These are phyloP conservation scores for Pelodiscus sinensis DNA, from an alignment of 2,113 vertebrate genomes.

Conservation along the genomic window DNA sequence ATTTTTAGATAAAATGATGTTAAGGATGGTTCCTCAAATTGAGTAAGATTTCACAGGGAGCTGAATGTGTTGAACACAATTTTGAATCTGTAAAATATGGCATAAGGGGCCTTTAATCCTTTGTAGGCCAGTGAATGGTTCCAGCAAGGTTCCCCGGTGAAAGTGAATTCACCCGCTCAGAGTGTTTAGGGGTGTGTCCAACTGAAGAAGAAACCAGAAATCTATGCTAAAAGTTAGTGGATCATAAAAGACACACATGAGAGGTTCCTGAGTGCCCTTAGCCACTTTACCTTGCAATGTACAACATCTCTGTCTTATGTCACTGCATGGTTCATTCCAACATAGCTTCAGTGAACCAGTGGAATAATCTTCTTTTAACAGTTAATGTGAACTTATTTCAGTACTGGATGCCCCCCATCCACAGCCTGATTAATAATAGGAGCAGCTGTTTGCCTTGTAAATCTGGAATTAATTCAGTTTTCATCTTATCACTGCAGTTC, in stretches of 20 bases:
- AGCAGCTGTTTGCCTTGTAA: background rate
- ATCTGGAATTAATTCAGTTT: background rate
- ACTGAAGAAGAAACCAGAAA: background rate
- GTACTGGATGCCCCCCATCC: background rate
- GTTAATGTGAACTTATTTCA: background rate
- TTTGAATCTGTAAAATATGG: background rate
- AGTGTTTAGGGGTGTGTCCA: background rate
- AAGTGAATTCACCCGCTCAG: background rate
- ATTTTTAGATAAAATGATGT: background rate
- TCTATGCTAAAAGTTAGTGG: background rate
- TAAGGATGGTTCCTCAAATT: background rate
- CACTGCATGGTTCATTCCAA: background rate
- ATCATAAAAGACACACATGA: background rate
- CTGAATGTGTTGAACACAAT: background rate
- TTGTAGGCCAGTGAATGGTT: background rate
- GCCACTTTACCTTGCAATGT: background rate
- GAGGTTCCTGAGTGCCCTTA: background rate
- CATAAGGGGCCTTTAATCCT: background rate
- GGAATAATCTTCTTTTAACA: background rate
- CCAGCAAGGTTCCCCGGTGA: background rate
- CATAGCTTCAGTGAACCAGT: background rate
- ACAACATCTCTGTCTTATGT: background rate
- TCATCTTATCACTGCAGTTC: background rate
- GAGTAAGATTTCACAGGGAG: background rate
- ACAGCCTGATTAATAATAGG: background rate